These are phyloP conservation scores for Danaus plexippus DNA, from an alignment of 1,140 invertebrate species.

Conservation along the genomic window DNA sequence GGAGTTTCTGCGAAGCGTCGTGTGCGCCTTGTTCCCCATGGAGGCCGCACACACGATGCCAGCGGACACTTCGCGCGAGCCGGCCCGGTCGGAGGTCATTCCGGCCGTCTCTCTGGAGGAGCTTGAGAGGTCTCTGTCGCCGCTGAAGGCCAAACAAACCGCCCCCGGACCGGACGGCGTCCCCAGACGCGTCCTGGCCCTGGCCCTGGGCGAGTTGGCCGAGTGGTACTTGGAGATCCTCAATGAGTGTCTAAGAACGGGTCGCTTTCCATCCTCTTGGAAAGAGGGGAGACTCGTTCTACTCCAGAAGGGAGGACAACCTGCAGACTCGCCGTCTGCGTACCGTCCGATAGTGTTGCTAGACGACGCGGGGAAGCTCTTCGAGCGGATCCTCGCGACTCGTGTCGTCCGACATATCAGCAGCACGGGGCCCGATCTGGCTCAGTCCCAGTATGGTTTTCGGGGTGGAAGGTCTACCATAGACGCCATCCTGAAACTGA, in stretches of 20 bases:
- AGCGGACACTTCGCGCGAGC: not conserved
- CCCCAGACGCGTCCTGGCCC: constrained; percentile 9
- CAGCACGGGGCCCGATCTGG: no score
- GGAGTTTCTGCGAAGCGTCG: not conserved
- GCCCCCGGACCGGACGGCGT: constrained; percentile 20
- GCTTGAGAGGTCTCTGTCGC: not conserved
- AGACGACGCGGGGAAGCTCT: no score
- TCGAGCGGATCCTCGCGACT: no score
- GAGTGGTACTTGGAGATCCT: constrained; percentile 5
- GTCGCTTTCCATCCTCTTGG: constrained; percentile 15
- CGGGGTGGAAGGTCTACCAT: no score
- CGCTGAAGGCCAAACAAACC: constrained; percentile 10
- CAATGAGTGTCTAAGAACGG: constrained; percentile 7
- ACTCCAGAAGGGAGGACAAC: constrained; percentile 10
- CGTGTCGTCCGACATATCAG: no score
- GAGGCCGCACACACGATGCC: no score
- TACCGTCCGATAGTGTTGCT: no score
- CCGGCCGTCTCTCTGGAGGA: not conserved
- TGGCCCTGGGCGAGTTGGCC: constrained; percentile 5
- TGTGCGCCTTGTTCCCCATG: not conserved
- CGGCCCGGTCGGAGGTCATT: not conserved
- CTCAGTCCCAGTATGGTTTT: no score
- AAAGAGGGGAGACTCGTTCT: constrained; percentile 14
- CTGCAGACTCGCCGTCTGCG: constrained; percentile 3
- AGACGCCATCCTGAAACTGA: no score